A percentile compares a stretch with the other conserved stretches of the same genome.
Conservation (phyloP, 2,888 invertebrate species). For the Gastrophysa polygoni region DNA sequence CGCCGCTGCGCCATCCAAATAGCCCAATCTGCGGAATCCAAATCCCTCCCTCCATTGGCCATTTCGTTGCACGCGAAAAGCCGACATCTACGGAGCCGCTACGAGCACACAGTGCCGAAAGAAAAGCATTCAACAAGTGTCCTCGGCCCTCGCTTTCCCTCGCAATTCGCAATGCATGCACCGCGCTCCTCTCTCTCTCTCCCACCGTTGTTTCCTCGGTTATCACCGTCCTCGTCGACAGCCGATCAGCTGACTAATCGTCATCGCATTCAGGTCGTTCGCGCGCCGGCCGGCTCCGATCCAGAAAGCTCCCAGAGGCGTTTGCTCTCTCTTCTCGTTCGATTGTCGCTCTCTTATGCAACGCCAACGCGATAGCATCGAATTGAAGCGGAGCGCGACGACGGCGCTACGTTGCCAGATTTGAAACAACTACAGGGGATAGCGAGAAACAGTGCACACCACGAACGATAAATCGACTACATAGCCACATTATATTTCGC, state of each 20-base stretch:
- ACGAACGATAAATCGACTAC: too few species aligned
- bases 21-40: slow-evolving; percentile 33
- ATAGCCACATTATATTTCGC: too few species aligned
- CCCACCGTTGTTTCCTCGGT: neutral
- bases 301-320: too few species aligned
- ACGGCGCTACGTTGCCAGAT: slow-evolving; percentile 26
- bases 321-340: slow-evolving; percentile 24
- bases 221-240: neutral
- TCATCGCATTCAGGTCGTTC: slow-evolving; percentile 15
- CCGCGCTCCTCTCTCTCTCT: slow-evolving; percentile 19
- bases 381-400: neutral
- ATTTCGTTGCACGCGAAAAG: slow-evolving; percentile 25
- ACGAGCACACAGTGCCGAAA: slow-evolving; percentile 2
- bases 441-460: neutral
- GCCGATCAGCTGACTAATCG: slow-evolving; percentile 32
- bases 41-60: slow-evolving; percentile 36
- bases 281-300: slow-evolving; percentile 7
- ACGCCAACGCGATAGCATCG: slow-evolving; percentile 20
- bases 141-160: slow-evolving; percentile 12
- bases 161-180: slow-evolving; percentile 29
- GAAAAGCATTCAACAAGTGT: slow-evolving; percentile 35
- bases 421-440: neutral
- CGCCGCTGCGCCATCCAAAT: slow-evolving; percentile 34
- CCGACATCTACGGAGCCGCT: neutral
- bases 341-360: slow-evolving; percentile 25